Conservation (phyloP, 1,140 invertebrate species). For the Stegodyphus dumicola region DNA sequence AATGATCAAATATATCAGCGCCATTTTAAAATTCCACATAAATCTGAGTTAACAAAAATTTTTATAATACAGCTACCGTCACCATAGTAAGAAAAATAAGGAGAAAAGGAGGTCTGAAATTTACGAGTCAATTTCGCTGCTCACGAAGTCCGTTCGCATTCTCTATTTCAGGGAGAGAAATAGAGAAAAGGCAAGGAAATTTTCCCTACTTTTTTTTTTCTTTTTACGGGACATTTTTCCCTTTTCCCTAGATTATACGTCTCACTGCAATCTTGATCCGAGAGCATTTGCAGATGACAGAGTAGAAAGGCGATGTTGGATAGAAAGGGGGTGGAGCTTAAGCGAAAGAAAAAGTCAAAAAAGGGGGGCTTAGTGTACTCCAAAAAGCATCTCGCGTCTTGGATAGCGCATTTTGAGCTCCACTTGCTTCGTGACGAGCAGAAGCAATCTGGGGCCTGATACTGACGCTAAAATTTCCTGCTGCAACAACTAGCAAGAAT, state of each 20-base stretch:
- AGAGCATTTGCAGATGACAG: slow-evolving; percentile 35
- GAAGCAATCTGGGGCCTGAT: slow-evolving; percentile 7
- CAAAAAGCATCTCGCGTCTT: slow-evolving; percentile 13
- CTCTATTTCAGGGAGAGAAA: no score
- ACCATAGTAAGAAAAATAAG: no score
- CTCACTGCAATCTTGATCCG: slow-evolving; percentile 22
- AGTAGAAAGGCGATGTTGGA: slow-evolving; percentile 7
- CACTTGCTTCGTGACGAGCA: slow-evolving; percentile 16
- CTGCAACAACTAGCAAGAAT: slow-evolving; percentile 1
- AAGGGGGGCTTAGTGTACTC: neutral
- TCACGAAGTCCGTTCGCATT: no score
- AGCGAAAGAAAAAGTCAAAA: neutral
- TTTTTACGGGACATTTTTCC: neutral
- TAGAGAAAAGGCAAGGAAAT: no score
- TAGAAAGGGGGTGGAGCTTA: neutral
- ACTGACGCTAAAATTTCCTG: neutral
- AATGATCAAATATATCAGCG: no score
- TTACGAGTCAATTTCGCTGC: no score
- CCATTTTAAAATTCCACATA: no score
- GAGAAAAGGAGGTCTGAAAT: no score
- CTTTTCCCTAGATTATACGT: slow-evolving; percentile 6
- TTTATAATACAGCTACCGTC: no score
- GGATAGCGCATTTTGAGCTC: slow-evolving; percentile 21
- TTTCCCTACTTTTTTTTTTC: no score
- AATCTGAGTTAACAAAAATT: no score